A percentile compares a stretch with the other conserved stretches of the same genome.
Evolutionary conservation across 2,888 invertebrate genomes (phyloP).

Genomic region (Frankliniella fusca): DNA sequence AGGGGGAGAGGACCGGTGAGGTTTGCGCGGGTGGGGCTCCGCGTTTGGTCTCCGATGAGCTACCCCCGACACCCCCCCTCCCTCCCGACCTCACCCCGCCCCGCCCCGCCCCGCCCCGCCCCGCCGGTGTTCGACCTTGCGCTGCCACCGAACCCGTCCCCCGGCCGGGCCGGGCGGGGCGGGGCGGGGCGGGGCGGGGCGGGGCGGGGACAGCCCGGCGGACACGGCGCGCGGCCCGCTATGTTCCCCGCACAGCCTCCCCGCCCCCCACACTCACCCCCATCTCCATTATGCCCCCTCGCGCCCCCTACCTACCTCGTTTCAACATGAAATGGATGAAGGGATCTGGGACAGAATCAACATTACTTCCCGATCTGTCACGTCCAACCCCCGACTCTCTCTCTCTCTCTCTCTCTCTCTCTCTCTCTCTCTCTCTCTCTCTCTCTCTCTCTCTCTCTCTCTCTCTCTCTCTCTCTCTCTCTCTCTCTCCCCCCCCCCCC

Average conservation of each 20-base stretch:
- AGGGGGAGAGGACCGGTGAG: background rate
- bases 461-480: too few relatives aligned
- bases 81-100: too few relatives aligned
- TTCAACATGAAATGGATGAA: constrained; percentile 42
- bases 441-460: too few relatives aligned
- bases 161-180: too few relatives aligned
- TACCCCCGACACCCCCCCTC: too few relatives aligned
- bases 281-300: background rate
- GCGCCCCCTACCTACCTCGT: constrained; percentile 36
- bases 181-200: too few relatives aligned
- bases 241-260: background rate
- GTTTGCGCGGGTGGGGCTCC: background rate
- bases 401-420: background rate
- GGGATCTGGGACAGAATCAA: constrained; percentile 40
- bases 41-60: too few relatives aligned
- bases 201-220: too few relatives aligned
- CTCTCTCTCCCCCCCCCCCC: too few relatives aligned
- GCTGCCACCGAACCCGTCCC: background rate
- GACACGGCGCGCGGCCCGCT: too few relatives aligned
- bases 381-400: background rate
- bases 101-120: background rate
- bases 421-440: too few relatives aligned
- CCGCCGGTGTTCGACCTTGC: background rate
- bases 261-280: background rate
- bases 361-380: constrained; percentile 43